Percentiles rank a stretch among this genome's conserved stretches.
Evolutionary conservation across 1,140 invertebrate species (phyloP).

Genomic region (Micrasema longulum): DNA sequence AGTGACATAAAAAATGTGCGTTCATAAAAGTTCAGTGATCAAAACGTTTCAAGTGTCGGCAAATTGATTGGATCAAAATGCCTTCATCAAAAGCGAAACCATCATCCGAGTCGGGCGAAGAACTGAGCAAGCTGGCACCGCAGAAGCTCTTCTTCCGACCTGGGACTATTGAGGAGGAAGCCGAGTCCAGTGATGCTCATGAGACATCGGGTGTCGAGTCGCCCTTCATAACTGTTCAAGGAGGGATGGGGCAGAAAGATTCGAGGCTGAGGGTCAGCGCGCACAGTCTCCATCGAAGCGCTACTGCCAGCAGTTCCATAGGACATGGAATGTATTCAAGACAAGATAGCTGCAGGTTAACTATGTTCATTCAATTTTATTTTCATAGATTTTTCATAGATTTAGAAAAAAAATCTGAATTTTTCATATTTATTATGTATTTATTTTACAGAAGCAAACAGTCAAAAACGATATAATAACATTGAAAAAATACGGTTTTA

Average conservation of each 20-base stretch:
- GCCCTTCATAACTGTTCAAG: conserved; percentile 56
- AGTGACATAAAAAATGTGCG: too few relatives aligned
- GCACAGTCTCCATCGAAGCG: conserved; percentile 64
- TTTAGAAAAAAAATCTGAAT: too few relatives aligned
- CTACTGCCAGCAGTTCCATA: conserved; percentile 66
- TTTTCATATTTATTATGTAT: too few relatives aligned
- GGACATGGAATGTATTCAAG: conserved; percentile 63
- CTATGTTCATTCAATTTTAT: too few relatives aligned
- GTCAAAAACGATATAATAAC: too few relatives aligned
- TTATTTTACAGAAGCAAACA: too few relatives aligned
- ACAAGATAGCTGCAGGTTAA: conserved; percentile 65
- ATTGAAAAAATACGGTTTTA: too few relatives aligned
- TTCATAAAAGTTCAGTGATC: too few relatives aligned
- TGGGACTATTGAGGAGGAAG: conserved; percentile 65
- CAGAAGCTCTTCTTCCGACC: conserved; percentile 62
- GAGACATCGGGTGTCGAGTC: conserved; percentile 63
- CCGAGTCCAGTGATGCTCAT: conserved; percentile 62
- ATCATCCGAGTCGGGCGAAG: conserved; percentile 34
- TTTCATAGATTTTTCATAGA: too few relatives aligned
- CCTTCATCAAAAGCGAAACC: conserved; percentile 27
- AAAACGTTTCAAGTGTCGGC: too few relatives aligned
- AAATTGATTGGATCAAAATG: neutral
- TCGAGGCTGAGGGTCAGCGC: conserved; percentile 59
- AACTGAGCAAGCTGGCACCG: conserved; percentile 27
- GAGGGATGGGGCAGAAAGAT: conserved; percentile 59